Percentiles rank a stretch among this genome's conserved stretches.
Conservation (phyloP, 1,140 invertebrate species). For the Arion vulgaris region DNA sequence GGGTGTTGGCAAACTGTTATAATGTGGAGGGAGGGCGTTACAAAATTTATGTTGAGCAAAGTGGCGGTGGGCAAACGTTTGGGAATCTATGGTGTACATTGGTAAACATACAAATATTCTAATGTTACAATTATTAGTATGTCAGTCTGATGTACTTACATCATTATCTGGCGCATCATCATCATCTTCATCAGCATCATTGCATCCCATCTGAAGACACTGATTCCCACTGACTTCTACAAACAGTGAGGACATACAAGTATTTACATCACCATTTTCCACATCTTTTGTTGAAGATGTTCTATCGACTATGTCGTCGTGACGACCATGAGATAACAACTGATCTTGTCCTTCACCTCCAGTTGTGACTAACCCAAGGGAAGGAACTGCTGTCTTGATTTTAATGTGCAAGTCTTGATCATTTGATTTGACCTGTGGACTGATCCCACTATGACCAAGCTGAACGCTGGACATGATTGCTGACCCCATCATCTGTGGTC, state of each 20-base stretch:
- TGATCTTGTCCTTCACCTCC: not conserved
- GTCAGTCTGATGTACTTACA: not conserved
- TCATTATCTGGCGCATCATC: slow-evolving; percentile 15
- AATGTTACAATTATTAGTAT: too few species aligned
- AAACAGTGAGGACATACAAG: not conserved
- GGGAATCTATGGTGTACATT: too few species aligned
- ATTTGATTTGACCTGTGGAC: not conserved
- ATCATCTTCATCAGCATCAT: slow-evolving; percentile 12
- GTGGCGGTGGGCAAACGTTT: too few species aligned
- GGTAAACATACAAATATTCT: too few species aligned
- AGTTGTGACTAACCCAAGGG: not conserved
- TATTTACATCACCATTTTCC: not conserved
- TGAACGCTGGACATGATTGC: not conserved
- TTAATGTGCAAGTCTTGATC: not conserved
- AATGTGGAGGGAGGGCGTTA: too few species aligned
- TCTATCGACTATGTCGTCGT: not conserved
- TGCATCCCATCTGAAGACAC: not conserved
- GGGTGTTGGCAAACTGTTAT: too few species aligned
- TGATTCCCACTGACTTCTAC: slow-evolving; percentile 1
- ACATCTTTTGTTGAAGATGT: not conserved
- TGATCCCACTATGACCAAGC: not conserved
- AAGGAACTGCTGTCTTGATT: not conserved
- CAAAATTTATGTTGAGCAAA: too few species aligned
- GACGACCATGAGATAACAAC: too few species aligned
- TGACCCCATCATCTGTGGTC: too few species aligned